Base-by-base conservation (phyloP, 1,140 invertebrate genomes). In the Gryllus bimaculatus region DNA sequence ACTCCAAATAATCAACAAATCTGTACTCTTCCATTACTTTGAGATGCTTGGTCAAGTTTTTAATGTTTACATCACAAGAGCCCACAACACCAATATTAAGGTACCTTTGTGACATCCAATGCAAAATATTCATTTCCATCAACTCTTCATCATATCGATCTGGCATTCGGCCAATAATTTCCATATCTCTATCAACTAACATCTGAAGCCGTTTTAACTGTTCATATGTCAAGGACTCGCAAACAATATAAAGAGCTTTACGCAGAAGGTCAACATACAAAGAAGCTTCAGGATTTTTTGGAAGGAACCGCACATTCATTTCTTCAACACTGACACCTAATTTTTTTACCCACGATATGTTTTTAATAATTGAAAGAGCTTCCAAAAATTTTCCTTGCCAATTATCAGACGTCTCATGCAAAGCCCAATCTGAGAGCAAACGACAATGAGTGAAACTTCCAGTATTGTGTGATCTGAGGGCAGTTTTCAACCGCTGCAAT, bases 281-380 rank as follows among this genome's bases (percentile, higher is more conserved):
- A 5, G 75, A 47, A 8, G 66, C 39, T 10, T 54, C 15, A 8
- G 48, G 75, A 47, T 48, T 49, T 7, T 48, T 3, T 6, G 75
- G 76, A 18, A 77, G 10, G n/a, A 77, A 54, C 8, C 79, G 47
- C 15, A 18, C 26, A 47, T 48, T 73, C 10, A 21, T 47, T 74
- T 73, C 54, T 21, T 39, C 47, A 15, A 13, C n/a, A 47, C 20
- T 47, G 3, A 20, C 26, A 12, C 79, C 79, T 20, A 76, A 54
- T 8, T 73, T 66, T 8, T 77, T 21, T 4, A 80, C 10, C 8
- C 48, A 15, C 39, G 66, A 7, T 73, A 21, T 73, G 26, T 80
- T 76, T 54, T 80, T 75, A 77, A 80, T 76, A 13, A 80, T 80
- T 12, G 39, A 77, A 18, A 80, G 54, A 47, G 79, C 79, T 77